Conservation (phyloP, 2,888 invertebrate genomes). For the Watsonalla binaria region DNA sequence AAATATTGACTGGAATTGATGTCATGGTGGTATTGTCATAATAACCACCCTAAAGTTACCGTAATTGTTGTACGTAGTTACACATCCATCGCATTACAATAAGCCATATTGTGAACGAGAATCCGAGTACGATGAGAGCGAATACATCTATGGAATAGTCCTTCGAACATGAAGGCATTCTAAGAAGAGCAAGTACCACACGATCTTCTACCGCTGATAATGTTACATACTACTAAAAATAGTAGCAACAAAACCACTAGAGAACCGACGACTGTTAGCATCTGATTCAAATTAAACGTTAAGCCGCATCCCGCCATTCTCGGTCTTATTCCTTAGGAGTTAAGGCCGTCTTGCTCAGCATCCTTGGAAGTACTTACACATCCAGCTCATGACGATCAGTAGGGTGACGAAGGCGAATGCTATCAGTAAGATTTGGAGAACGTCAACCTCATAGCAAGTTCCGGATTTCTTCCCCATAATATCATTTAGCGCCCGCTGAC, state of each 20-base stretch:
- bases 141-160: slow-evolving; percentile 12
- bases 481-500: slow-evolving; percentile 38
- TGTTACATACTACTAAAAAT: slow-evolving; percentile 22
- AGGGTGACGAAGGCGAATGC: slow-evolving; percentile 54
- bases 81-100: slow-evolving; percentile 36
- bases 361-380: slow-evolving; percentile 56
- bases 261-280: slow-evolving; percentile 31
- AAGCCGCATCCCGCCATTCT: slow-evolving; percentile 16
- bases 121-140: slow-evolving; percentile 22
- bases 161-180: background rate
- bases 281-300: slow-evolving; percentile 19
- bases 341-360: slow-evolving; percentile 7
- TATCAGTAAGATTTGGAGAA: slow-evolving; percentile 46
- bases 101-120: slow-evolving; percentile 41
- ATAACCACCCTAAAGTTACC: slow-evolving; percentile 15
- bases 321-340: no score
- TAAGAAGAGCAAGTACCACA: background rate
- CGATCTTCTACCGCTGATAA: slow-evolving; percentile 6
- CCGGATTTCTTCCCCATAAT: slow-evolving; percentile 21
- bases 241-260: slow-evolving; percentile 22
- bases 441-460: slow-evolving; percentile 37
- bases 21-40: no score
- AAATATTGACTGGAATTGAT: no score
- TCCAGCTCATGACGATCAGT: slow-evolving; percentile 54
- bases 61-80: slow-evolving; percentile 36